phyloP scores from a whole-genome alignment of 2,888 invertebrate genomes.

The Eupithecia tripunctaria region DNA sequence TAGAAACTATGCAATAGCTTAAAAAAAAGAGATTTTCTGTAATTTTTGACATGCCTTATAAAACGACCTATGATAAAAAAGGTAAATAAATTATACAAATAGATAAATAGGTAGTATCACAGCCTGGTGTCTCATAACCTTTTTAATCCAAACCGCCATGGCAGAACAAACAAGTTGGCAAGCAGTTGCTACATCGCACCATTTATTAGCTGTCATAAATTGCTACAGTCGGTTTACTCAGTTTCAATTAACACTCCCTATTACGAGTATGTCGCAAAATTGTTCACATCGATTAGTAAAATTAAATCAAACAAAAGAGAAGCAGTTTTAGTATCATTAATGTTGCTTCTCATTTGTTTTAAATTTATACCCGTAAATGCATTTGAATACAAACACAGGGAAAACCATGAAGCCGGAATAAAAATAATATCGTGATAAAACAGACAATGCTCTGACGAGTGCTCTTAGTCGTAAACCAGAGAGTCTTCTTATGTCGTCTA shows the following conservation, averaged over 20 bases:
- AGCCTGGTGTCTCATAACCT: constrained; percentile 20
- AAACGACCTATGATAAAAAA: no score
- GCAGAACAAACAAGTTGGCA: constrained; percentile 59
- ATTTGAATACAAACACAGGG: background rate
- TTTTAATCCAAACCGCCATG: constrained; percentile 46
- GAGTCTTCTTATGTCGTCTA: background rate
- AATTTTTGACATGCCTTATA: no score
- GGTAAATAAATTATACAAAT: no score
- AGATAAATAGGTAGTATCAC: background rate
- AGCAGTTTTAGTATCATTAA: background rate
- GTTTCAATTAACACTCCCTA: constrained; percentile 58
- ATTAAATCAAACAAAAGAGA: background rate
- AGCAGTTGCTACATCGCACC: constrained; percentile 50
- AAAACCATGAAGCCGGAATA: background rate
- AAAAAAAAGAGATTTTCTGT: no score
- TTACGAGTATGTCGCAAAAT: constrained; percentile 46
- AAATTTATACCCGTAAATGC: background rate
- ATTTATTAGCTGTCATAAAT: constrained; percentile 69
- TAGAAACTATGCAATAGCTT: no score
- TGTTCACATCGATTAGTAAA: constrained; percentile 22
- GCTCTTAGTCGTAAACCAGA: background rate
- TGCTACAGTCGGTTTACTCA: constrained; percentile 65
- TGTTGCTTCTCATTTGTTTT: background rate
- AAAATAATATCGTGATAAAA: background rate
- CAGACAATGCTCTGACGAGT: background rate